Conservation (phyloP, 2,113 vertebrate species). For the human (Homo sapiens) region GRCh38 chr12:41434501-41435000, state of each 20-base stretch:
- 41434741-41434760: not conserved
- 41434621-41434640: not conserved
- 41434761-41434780: not conserved
- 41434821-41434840: not conserved
- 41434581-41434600: not conserved
- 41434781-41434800: not conserved
- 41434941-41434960: slow-evolving; percentile 71
- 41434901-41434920: slow-evolving; percentile 50
- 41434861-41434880: slow-evolving; percentile 57
- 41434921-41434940: not conserved
- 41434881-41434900: slow-evolving; percentile 67
- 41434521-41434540: not conserved
- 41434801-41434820: not conserved
- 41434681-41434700: not conserved
- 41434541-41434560: not conserved
- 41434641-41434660: not conserved
- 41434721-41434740: not conserved
- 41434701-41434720: not conserved
- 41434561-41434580: not conserved
- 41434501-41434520: not conserved
- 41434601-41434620: not conserved
- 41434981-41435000: slow-evolving; percentile 73
- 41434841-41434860: not conserved
- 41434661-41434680: not conserved
- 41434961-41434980: slow-evolving; percentile 78